Conservation (phyloP, 2,797 vertebrate genomes). For the Rhynchotus rufescens region DNA sequence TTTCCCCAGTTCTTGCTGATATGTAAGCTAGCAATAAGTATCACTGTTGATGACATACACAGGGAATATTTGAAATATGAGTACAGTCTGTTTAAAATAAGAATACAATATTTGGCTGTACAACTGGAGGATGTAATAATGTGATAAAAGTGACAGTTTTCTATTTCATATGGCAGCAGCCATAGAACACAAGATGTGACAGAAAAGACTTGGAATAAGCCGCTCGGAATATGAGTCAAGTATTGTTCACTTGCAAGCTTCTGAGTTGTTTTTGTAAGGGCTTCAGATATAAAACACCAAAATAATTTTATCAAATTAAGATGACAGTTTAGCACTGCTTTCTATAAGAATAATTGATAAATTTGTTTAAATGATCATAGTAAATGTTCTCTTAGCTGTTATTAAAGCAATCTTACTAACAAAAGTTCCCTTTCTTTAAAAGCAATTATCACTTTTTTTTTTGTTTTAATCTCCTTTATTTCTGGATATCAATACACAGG, state of each 20-base stretch:
- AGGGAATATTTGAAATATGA: background rate
- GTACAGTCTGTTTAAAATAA: too few species aligned
- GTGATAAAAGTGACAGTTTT: background rate
- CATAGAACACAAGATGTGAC: background rate
- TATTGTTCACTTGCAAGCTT: background rate
- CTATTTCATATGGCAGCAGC: background rate
- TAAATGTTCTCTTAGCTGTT: slow-evolving; percentile 1
- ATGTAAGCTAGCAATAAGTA: background rate
- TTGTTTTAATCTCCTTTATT: background rate
- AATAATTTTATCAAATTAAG: background rate
- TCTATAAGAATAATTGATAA: background rate
- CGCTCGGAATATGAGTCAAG: background rate
- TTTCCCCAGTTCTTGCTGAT: background rate
- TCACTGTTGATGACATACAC: background rate
- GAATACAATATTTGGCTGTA: background rate
- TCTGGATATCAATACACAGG: background rate
- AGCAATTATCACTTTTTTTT: background rate
- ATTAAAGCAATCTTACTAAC: background rate
- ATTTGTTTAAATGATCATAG: background rate
- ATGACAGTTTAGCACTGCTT: background rate
- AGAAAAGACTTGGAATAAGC: slow-evolving; percentile 1
- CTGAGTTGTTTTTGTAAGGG: background rate
- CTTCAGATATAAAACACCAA: background rate
- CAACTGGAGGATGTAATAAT: background rate
- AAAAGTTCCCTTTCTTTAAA: background rate